Evolutionary conservation across 2,888 invertebrate genomes (phyloP).

Genomic region (Metellina segmentata): DNA sequence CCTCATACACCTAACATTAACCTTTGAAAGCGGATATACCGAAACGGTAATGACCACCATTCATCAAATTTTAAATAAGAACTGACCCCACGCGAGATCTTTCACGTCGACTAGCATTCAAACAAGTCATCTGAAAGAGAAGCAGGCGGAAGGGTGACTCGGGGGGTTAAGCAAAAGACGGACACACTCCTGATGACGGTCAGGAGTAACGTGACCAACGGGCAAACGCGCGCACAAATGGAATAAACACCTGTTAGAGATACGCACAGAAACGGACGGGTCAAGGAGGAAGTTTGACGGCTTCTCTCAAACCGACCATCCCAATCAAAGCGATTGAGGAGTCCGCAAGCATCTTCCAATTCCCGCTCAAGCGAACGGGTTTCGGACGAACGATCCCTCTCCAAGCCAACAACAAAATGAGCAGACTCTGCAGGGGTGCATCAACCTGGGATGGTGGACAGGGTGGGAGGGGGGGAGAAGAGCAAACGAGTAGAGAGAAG

Average conservation of each 20-base stretch:
- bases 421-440: conserved; percentile 53
- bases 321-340: conserved; percentile 6
- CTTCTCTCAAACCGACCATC: conserved; percentile 2
- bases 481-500: conserved; percentile 15
- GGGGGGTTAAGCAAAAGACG: background rate
- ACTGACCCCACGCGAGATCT: too few relatives aligned
- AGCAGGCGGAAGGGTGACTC: background rate
- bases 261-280: conserved; percentile 9
- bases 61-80: too few relatives aligned
- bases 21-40: too few relatives aligned
- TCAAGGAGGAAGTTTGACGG: conserved; percentile 44
- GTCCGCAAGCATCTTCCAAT: background rate
- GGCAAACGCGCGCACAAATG: background rate
- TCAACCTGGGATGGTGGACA: conserved; percentile 44
- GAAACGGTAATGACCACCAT: too few relatives aligned
- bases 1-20: too few relatives aligned
- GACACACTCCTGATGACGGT: background rate
- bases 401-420: conserved; percentile 17
- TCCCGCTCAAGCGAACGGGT: conserved; percentile 23
- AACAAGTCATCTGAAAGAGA: too few relatives aligned
- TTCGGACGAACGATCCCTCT: conserved; percentile 19
- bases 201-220: background rate
- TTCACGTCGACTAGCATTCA: too few relatives aligned
- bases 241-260: background rate
- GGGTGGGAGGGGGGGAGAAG: background rate